These are phyloP conservation scores for Brienomyrus longianalis DNA, from an alignment of 2,113 vertebrate genomes.

Conservation along the genomic window DNA sequence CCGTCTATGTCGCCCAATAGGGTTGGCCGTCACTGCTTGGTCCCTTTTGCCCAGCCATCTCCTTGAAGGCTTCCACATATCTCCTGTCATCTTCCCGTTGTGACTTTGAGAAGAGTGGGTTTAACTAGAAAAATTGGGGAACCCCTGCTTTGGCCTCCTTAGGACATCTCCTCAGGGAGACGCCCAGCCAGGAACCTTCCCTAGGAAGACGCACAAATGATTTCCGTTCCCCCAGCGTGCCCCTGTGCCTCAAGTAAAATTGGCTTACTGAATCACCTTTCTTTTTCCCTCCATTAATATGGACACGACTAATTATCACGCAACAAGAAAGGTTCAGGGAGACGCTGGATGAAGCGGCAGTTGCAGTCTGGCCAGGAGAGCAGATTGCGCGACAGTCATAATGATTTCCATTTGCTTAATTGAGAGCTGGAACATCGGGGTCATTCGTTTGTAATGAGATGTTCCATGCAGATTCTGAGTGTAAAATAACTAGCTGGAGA, in stretches of 20 bases:
- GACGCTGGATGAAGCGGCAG: neutral
- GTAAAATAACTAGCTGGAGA: neutral
- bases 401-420: conserved; percentile 9
- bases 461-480: neutral
- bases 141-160: neutral
- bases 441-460: neutral
- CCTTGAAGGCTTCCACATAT: neutral
- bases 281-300: neutral
- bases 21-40: neutral
- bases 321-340: neutral
- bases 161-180: neutral
- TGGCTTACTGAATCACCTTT: neutral
- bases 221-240: neutral
- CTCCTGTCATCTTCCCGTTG: neutral
- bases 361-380: neutral
- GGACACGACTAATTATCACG: neutral
- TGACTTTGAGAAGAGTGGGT: neutral
- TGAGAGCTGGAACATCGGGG: neutral
- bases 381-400: neutral
- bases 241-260: neutral
- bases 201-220: neutral
- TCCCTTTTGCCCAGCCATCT: neutral
- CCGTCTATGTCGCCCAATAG: neutral
- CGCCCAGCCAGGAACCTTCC: neutral
- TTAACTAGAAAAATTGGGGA: neutral